Evolutionary conservation across 2,797 vertebrate genomes (phyloP), one percentile per base, ranked within the genome.

Genomic region (Syncerus caffer): DNA sequence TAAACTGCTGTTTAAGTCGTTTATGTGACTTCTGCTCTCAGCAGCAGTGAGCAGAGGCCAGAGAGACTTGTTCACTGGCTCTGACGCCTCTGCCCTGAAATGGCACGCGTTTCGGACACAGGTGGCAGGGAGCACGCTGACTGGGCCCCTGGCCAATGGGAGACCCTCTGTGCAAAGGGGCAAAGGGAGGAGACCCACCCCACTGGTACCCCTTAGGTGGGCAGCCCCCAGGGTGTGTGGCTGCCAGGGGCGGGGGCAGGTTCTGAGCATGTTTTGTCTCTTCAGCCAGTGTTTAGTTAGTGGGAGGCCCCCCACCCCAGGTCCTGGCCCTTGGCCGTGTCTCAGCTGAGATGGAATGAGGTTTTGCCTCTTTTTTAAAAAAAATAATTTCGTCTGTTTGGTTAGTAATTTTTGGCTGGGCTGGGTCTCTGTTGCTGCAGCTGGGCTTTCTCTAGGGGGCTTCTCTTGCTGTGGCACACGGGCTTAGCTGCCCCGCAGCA

Each of bases 71-170:
- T 29, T n/a, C 6, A 1, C 67, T 51, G 47, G 42, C 51, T n/a
- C 38, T 16, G 1, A 8, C 2, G 7, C 84, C 27, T 57, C 55
- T 38, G 19, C 55, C 57, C 78, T 4, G 16, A 84, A n/a, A 10
- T 4, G 55, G 42, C 45, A 38, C 6, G 0, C 1, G 1, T 57
- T 86, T 76, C 15, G 1, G 16, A 71, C 50, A 51, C 9, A 12
- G 50, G 8, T 0, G 11, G 34, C 29, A 10, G 74, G 55, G 45
- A 62, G 21, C 5, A 47, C 2, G 1, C 42, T 7, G 60, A 58
- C 14, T 0, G 5, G 7, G 21, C 71, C n/a, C 1, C 23, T 1
- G 10, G 57, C 71, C 2, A 0, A 11, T 0, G 2, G 9, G 21
- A 34, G 10, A 34, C 34, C 23, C 47, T 79, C 55, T 23, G 42